Percentiles rank a stretch among this genome's conserved stretches.
phyloP scores from a whole-genome alignment of 2,888 invertebrate species.

The Hyles lineata region DNA sequence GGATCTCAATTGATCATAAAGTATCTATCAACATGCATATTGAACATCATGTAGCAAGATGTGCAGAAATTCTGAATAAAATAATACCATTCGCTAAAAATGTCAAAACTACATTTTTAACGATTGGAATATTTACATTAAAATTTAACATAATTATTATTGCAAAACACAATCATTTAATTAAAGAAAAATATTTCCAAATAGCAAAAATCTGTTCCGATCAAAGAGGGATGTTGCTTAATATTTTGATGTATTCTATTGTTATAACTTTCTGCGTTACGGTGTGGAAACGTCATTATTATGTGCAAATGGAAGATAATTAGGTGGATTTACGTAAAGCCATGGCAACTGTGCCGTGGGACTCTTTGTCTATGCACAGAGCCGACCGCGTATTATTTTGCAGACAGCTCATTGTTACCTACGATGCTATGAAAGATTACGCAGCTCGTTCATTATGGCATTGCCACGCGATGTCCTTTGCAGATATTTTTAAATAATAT shows the following conservation, averaged over 20 bases:
- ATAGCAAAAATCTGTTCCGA: neutral
- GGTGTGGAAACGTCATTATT: slow-evolving; percentile 69
- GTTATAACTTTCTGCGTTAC: slow-evolving; percentile 42
- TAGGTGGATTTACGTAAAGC: slow-evolving; percentile 75
- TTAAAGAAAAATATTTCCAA: neutral
- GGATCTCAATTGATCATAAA: no score
- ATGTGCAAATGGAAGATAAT: slow-evolving; percentile 68
- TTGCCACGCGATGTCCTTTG: slow-evolving; percentile 68
- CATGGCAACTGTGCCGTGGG: slow-evolving; percentile 81
- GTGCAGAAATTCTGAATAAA: no score
- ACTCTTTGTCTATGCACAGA: slow-evolving; percentile 61
- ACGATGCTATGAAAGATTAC: slow-evolving; percentile 20
- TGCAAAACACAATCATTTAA: no score
- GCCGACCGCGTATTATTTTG: slow-evolving; percentile 38
- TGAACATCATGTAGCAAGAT: no score
- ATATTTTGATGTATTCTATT: slow-evolving; percentile 35
- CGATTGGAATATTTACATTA: no score
- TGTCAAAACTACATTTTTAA: no score
- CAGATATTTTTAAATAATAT: slow-evolving; percentile 54
- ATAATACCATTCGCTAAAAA: no score
- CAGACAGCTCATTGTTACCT: slow-evolving; percentile 55
- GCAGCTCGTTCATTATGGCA: slow-evolving; percentile 48
- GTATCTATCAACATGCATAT: no score
- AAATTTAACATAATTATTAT: no score
- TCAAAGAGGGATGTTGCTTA: slow-evolving; percentile 17